Conservation (phyloP, 2,113 vertebrate genomes). For the Prionailurus viverrinus region DNA sequence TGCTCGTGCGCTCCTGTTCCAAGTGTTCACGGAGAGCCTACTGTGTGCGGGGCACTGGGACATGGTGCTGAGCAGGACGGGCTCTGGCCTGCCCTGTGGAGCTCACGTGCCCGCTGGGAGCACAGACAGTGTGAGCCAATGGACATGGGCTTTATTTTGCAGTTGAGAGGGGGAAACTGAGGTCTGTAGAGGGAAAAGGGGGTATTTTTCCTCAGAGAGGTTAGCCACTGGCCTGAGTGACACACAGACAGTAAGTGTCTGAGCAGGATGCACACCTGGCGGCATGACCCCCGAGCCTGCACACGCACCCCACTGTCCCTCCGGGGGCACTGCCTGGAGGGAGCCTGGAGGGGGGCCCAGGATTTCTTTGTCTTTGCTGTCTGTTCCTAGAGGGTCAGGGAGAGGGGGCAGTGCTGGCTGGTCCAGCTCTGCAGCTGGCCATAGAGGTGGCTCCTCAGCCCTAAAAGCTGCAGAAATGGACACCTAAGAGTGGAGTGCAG, state of each 20-base stretch:
- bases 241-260: neutral
- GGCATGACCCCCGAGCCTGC: too few relatives aligned
- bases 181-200: neutral
- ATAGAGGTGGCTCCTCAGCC: neutral
- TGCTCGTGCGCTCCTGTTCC: neutral
- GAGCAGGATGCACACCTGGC: neutral
- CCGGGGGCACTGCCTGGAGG: fast-evolving
- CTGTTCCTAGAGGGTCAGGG: neutral
- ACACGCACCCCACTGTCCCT: fast-evolving
- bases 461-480: neutral
- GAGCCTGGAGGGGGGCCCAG: neutral
- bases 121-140: neutral
- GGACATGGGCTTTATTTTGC: neutral
- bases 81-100: neutral
- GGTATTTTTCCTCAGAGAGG: neutral
- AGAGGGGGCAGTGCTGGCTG: fast-evolving
- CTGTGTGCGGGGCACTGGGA: fast-evolving
- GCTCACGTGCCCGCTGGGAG: neutral
- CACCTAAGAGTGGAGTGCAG: neutral
- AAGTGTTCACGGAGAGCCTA: neutral
- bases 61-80: fast-evolving
- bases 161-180: neutral
- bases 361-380: neutral
- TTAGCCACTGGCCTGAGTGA: neutral
- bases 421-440: fast-evolving